Evolutionary conservation across 2,797 vertebrate genomes (phyloP).

Genomic region (Bryconaethiops microstoma): DNA sequence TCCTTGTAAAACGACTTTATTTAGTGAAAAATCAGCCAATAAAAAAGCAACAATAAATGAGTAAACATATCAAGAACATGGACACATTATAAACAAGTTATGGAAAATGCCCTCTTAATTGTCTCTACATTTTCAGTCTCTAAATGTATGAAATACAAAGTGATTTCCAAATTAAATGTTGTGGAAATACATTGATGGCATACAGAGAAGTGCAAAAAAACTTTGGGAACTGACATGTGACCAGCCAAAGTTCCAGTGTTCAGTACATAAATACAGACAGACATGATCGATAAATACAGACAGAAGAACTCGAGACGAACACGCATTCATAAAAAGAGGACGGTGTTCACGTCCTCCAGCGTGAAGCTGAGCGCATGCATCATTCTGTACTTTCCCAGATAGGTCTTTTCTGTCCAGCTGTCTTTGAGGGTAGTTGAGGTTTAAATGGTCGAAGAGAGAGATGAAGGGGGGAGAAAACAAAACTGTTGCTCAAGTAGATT

Average conservation of each 20-base stretch:
- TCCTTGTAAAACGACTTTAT: slow-evolving; percentile 41
- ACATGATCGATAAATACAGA: slow-evolving; percentile 34
- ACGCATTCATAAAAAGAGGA: too few species aligned
- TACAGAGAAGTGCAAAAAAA: slow-evolving; percentile 61
- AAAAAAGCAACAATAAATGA: slow-evolving; percentile 22
- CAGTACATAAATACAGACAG: slow-evolving; percentile 67
- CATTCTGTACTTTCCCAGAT: slow-evolving; percentile 1
- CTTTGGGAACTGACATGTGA: slow-evolving; percentile 74
- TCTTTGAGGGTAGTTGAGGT: not conserved
- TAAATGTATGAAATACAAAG: not conserved
- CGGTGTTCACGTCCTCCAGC: not conserved
- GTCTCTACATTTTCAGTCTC: slow-evolving; percentile 1
- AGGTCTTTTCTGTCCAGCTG: slow-evolving; percentile 17
- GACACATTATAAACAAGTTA: not conserved
- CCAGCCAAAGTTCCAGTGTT: slow-evolving; percentile 75
- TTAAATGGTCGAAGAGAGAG: not conserved
- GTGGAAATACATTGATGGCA: slow-evolving; percentile 55
- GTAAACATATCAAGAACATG: not conserved
- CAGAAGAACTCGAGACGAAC: not conserved
- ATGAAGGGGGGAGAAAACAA: slow-evolving; percentile 3
- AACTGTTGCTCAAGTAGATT: slow-evolving; percentile 30
- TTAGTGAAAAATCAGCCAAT: slow-evolving; percentile 32
- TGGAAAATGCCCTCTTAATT: slow-evolving; percentile 4
- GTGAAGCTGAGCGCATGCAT: not conserved
- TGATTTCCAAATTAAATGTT: slow-evolving; percentile 27